Evolutionary conservation across 2,797 vertebrate genomes (phyloP).

Genomic region (Galago senegalensis): DNA sequence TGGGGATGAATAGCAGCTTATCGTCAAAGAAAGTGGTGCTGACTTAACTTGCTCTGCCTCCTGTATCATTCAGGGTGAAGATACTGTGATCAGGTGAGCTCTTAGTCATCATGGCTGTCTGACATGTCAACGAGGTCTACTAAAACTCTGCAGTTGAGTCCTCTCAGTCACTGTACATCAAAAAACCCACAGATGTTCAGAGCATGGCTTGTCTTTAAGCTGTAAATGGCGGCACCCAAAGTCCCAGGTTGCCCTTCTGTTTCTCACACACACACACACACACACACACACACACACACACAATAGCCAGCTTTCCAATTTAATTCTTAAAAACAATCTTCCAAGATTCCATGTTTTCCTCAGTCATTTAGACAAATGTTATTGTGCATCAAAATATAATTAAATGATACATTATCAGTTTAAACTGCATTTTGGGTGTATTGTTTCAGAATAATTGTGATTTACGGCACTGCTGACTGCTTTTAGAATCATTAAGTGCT

Average conservation of each 20-base stretch:
- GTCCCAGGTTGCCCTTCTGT: neutral
- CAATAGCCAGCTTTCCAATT: constrained; percentile 18
- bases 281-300: too few relatives aligned
- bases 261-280: neutral
- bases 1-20: neutral
- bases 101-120: neutral
- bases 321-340: constrained; percentile 71
- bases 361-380: constrained; percentile 79
- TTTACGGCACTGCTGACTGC: constrained; percentile 74
- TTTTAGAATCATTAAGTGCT: constrained; percentile 76
- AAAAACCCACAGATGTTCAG: neutral
- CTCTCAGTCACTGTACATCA: neutral
- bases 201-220: neutral
- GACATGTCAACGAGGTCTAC: constrained; percentile 6
- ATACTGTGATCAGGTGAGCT: neutral
- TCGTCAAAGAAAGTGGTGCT: neutral
- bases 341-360: constrained; percentile 71
- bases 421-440: constrained; percentile 79
- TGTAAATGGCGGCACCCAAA: neutral
- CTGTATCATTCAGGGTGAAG: constrained; percentile 33
- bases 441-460: constrained; percentile 79
- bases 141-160: neutral
- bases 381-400: constrained; percentile 74
- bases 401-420: constrained; percentile 82
- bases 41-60: neutral